Conservation (phyloP, 1,140 invertebrate genomes). For the Planococcus citri region DNA sequence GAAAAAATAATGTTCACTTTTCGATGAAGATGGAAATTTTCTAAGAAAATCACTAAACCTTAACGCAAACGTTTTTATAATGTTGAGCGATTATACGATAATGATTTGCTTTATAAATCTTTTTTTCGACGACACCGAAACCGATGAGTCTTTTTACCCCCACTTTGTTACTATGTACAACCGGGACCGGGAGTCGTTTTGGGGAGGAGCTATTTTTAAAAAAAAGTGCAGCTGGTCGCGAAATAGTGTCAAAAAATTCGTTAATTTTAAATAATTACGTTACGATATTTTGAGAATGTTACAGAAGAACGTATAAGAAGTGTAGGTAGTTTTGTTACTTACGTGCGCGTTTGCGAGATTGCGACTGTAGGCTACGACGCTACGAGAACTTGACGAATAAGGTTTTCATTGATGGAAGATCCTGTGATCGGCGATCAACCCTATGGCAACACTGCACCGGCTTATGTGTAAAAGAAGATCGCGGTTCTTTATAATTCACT, state of each 20-base stretch:
- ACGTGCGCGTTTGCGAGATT: background rate
- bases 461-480: background rate
- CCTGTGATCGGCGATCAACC: background rate
- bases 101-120: background rate
- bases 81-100: background rate
- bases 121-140: background rate
- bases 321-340: background rate
- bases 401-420: background rate
- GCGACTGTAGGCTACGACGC: too few species aligned
- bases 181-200: background rate
- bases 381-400: background rate
- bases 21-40: background rate
- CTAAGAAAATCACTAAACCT: background rate
- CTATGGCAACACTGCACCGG: conserved; percentile 12
- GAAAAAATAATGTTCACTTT: background rate
- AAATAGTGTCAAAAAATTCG: background rate
- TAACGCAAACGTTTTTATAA: background rate
- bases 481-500: conserved; percentile 9
- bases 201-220: background rate
- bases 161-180: background rate
- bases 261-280: background rate
- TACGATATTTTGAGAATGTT: background rate
- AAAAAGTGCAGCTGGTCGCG: background rate
- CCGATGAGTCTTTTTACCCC: background rate
- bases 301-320: background rate